These are phyloP conservation scores for Drosophila athabasca DNA, from an alignment of 1,140 invertebrate genomes.

Conservation along the genomic window DNA sequence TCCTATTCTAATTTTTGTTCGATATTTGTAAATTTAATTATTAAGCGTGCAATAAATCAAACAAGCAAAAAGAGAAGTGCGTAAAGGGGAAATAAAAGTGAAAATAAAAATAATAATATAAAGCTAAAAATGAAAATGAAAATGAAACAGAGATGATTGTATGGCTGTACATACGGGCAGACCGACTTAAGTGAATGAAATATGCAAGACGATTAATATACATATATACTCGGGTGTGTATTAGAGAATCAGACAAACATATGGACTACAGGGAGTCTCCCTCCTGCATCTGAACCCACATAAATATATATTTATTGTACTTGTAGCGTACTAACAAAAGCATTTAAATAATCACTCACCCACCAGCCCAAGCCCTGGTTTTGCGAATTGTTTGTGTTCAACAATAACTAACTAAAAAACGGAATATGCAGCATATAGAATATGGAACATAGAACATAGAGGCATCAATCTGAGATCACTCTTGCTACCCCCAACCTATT, in stretches of 20 bases:
- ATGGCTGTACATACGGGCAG: conserved; percentile 1
- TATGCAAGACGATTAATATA: too few species aligned
- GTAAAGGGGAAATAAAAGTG: background rate
- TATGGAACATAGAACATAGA: background rate
- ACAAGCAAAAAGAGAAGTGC: conserved; percentile 5
- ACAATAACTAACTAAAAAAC: conserved; percentile 37
- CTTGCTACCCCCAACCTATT: too few species aligned
- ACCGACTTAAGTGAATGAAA: conserved; percentile 28
- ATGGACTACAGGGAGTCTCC: conserved; percentile 9
- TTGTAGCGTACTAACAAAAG: conserved; percentile 43
- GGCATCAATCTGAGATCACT: background rate
- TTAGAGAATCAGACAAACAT: background rate
- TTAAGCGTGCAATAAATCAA: conserved; percentile 52
- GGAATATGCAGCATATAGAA: background rate
- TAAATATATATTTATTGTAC: background rate
- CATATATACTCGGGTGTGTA: too few species aligned
- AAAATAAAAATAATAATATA: background rate
- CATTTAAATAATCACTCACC: conserved; percentile 24
- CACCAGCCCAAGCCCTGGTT: background rate
- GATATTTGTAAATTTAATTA: conserved; percentile 40
- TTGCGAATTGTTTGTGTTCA: conserved; percentile 18
- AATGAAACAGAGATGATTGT: conserved; percentile 12
- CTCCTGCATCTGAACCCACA: background rate
- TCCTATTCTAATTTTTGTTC: conserved; percentile 13
- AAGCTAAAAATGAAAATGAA: background rate